phyloP scores from a whole-genome alignment of 2,797 vertebrate genomes.

The Thamnophis elegans region DNA sequence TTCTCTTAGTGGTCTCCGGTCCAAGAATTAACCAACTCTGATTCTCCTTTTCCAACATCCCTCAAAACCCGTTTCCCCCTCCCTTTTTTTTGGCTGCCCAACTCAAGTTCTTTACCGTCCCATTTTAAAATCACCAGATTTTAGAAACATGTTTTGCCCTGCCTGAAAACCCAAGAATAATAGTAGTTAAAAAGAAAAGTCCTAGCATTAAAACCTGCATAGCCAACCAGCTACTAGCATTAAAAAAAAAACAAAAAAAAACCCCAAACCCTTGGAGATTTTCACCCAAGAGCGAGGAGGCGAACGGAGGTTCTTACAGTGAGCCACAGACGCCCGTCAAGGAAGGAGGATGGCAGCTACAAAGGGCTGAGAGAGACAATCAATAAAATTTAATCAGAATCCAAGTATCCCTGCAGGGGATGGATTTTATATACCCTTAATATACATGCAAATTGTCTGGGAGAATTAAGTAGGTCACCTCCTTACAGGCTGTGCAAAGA shows the following conservation, averaged over 20 bases:
- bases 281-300: not conserved
- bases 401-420: not conserved
- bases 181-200: not conserved
- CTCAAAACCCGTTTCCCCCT: too few relatives aligned
- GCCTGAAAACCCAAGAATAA: not conserved
- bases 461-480: slow-evolving; percentile 30
- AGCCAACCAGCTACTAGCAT: too few relatives aligned
- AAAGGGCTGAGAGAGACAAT: not conserved
- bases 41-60: not conserved
- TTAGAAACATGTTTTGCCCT: not conserved
- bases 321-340: too few relatives aligned
- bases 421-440: slow-evolving; percentile 17
- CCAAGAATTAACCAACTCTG: not conserved
- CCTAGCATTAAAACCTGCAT: not conserved
- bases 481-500: not conserved
- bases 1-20: too few relatives aligned
- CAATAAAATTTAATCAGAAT: not conserved
- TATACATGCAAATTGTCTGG: slow-evolving; percentile 17
- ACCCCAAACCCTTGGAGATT: not conserved
- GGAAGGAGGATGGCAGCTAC: not conserved
- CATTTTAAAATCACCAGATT: not conserved
- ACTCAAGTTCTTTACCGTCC: not conserved
- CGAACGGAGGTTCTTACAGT: accelerated
- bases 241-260: too few relatives aligned
- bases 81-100: too few relatives aligned